A percentile compares a stretch with the other conserved stretches of the same genome.
Conservation (phyloP, 2,113 vertebrate genomes). For the Periophthalmus modestus region DNA sequence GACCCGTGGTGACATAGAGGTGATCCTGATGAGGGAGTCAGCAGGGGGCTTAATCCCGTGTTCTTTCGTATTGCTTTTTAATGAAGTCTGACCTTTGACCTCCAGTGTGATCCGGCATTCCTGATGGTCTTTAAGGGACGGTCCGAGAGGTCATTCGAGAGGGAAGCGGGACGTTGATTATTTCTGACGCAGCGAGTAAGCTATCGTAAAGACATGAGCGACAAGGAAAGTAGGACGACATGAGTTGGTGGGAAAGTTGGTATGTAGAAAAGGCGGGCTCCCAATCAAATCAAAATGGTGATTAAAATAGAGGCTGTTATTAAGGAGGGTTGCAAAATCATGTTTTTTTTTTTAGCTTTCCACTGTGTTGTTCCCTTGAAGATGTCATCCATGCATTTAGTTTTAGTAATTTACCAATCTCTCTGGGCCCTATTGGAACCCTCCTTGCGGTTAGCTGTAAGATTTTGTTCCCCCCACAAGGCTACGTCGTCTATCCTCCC, state of each 20-base stretch:
- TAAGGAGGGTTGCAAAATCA: not conserved
- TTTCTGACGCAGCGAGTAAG: constrained; percentile 16
- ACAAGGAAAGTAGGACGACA: constrained; percentile 4
- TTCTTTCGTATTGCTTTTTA: constrained; percentile 60
- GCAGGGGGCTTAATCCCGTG: constrained; percentile 37
- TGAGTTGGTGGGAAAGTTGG: constrained; percentile 25
- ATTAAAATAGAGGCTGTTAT: not conserved
- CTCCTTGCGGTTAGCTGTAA: too few species aligned
- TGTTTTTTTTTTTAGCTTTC: too few species aligned
- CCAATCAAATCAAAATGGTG: not conserved
- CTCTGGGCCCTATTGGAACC: too few species aligned
- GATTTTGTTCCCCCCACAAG: too few species aligned
- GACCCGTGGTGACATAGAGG: constrained; percentile 45
- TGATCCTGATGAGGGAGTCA: constrained; percentile 60
- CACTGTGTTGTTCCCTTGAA: too few species aligned
- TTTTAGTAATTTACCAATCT: too few species aligned
- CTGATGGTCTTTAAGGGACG: constrained; percentile 8
- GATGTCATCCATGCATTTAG: too few species aligned
- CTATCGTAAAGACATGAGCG: not conserved
- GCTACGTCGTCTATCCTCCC: too few species aligned
- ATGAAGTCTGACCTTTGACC: constrained; percentile 56
- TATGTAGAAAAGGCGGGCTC: constrained; percentile 40
- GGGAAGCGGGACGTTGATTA: constrained; percentile 27
- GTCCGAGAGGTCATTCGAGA: not conserved
- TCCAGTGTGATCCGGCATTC: constrained; percentile 13